phyloP scores from a whole-genome alignment of 2,113 vertebrate genomes.

The Actinemys pallida region DNA sequence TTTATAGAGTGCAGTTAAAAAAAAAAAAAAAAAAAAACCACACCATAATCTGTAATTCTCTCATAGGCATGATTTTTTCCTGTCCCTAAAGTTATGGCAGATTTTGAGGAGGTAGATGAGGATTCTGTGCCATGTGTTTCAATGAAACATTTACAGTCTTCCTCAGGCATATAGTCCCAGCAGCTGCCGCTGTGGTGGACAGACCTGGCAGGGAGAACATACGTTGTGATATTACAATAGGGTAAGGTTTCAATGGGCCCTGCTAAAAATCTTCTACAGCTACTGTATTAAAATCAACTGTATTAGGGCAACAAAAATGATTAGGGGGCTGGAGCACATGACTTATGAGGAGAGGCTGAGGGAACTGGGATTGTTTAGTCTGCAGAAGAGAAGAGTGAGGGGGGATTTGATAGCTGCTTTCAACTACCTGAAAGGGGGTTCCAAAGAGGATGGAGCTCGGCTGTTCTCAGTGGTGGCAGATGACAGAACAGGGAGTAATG shows the following conservation, averaged over 20 bases:
- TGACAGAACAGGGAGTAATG: too few relatives aligned
- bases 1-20: background rate
- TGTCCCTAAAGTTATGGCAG: background rate
- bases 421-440: too few relatives aligned
- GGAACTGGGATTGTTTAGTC: too few relatives aligned
- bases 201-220: background rate
- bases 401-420: too few relatives aligned
- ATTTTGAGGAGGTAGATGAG: background rate
- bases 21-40: background rate
- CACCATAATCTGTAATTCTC: background rate
- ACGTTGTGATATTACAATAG: background rate
- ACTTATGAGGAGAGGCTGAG: too few relatives aligned
- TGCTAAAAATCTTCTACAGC: background rate
- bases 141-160: background rate
- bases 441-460: too few relatives aligned
- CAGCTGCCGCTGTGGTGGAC: background rate
- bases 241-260: background rate
- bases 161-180: fast-evolving
- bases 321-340: too few relatives aligned
- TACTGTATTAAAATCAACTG: background rate
- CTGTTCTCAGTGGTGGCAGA: too few relatives aligned
- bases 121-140: background rate
- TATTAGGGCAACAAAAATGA: too few relatives aligned
- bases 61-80: background rate
- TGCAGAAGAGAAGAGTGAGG: too few relatives aligned